A percentile compares a stretch with the other conserved stretches of the same genome.
phyloP scores from a whole-genome alignment of 2,113 vertebrate species.

The Hippolais icterina region DNA sequence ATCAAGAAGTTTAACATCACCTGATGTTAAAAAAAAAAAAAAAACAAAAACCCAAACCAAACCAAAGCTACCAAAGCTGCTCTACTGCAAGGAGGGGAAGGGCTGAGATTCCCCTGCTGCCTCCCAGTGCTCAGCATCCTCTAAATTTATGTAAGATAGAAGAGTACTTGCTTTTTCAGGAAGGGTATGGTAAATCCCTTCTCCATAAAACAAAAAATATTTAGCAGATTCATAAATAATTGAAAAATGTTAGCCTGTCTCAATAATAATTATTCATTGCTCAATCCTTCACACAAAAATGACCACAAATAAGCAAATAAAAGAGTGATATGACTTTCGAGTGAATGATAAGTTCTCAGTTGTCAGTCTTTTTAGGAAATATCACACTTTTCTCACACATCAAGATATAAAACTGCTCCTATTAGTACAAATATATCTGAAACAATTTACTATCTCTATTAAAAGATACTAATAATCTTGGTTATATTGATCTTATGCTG shows the following conservation, averaged over 20 bases:
- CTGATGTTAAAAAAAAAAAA: background rate
- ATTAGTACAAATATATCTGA: background rate
- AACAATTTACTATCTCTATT: background rate
- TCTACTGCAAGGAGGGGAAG: background rate
- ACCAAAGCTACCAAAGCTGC: background rate
- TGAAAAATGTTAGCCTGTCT: background rate
- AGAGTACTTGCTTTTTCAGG: background rate
- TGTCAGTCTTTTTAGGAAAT: background rate
- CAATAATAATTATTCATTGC: background rate
- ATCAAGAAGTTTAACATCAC: background rate
- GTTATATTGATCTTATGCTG: background rate
- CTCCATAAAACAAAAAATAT: background rate
- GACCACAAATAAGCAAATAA: background rate
- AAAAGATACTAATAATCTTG: background rate
- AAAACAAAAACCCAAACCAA: background rate
- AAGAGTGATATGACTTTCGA: background rate
- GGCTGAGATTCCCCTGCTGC: background rate
- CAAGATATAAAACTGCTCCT: background rate
- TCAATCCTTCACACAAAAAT: background rate
- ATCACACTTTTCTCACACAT: background rate
- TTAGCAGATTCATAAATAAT: background rate
- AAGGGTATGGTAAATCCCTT: background rate
- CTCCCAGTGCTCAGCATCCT: background rate
- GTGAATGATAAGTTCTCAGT: background rate
- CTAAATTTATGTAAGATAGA: background rate